phyloP scores from a whole-genome alignment of 1,140 invertebrate species.

The Teleogryllus occipitalis region DNA sequence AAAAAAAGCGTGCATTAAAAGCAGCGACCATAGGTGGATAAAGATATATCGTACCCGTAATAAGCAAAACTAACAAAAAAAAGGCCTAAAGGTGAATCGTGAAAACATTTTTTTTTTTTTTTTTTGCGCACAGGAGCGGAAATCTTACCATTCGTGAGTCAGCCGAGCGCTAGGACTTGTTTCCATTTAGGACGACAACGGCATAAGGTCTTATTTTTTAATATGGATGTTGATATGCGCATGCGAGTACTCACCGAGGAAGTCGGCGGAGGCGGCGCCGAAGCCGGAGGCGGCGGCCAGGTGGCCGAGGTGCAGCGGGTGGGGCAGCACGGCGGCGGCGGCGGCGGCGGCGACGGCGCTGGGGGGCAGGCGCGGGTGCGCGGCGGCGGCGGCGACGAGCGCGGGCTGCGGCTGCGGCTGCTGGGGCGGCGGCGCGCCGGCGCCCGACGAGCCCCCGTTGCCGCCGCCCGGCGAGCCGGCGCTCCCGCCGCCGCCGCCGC shows the following conservation, averaged over 20 bases:
- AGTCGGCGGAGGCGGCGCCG: conserved; percentile 55
- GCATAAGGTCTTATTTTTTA: too few relatives aligned
- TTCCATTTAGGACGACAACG: too few relatives aligned
- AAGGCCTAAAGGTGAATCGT: too few relatives aligned
- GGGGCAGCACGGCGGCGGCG: conserved; percentile 41
- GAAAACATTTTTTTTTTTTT: too few relatives aligned
- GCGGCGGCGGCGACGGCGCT: conserved; percentile 42
- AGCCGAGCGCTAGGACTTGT: too few relatives aligned
- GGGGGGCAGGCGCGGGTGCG: conserved; percentile 45
- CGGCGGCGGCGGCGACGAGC: conserved; percentile 13
- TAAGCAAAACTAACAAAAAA: too few relatives aligned
- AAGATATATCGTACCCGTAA: too few relatives aligned
- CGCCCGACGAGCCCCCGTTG: conserved; percentile 43
- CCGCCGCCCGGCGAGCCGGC: conserved; percentile 39
- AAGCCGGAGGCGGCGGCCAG: conserved; percentile 44
- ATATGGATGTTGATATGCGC: too few relatives aligned
- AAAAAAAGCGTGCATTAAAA: too few relatives aligned
- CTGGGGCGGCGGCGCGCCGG: conserved; percentile 47
- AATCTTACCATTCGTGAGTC: too few relatives aligned
- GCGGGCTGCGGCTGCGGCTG: conserved; percentile 30
- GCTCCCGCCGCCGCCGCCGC: conserved; percentile 30
- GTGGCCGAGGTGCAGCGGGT: conserved; percentile 44
- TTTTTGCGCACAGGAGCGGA: too few relatives aligned
- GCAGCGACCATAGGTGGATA: too few relatives aligned
- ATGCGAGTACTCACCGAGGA: conserved; percentile 53